Evolutionary conservation across 2,797 vertebrate genomes (phyloP).

Genomic region (Chelidonichthys spinosus): DNA sequence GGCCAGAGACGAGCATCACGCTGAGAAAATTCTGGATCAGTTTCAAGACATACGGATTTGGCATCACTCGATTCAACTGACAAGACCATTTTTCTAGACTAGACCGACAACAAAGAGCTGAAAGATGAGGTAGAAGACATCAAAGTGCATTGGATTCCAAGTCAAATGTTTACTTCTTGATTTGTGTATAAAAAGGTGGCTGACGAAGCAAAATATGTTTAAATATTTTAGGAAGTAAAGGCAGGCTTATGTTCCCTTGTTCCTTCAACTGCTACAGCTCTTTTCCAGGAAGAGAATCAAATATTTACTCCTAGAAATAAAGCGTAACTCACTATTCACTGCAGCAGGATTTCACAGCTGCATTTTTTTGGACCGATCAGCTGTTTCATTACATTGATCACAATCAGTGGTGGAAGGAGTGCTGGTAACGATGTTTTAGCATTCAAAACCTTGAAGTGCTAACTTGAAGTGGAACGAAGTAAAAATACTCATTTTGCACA

Average conservation of each 20-base stretch:
- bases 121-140: constrained; percentile 2
- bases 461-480: not conserved
- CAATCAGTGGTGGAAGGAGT: not conserved
- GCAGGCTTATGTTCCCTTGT: not conserved
- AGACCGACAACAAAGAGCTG: not conserved
- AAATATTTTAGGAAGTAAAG: constrained; percentile 27
- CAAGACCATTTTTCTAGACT: not conserved
- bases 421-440: not conserved
- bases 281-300: constrained; percentile 1
- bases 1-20: not conserved
- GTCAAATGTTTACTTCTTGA: constrained; percentile 1
- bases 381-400: not conserved
- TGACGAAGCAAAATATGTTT: constrained; percentile 22
- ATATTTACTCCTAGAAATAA: constrained; percentile 11
- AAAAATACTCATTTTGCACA: not conserved
- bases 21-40: not conserved
- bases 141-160: not conserved
- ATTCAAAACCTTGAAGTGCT: not conserved
- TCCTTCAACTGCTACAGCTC: not conserved
- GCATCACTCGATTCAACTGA: not conserved
- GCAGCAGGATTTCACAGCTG: not conserved
- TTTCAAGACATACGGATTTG: not conserved
- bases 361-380: not conserved
- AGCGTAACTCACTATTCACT: not conserved
- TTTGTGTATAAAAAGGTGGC: not conserved